Conservation (phyloP, 2,888 invertebrate genomes). For the Eucriotettix oculatus region DNA sequence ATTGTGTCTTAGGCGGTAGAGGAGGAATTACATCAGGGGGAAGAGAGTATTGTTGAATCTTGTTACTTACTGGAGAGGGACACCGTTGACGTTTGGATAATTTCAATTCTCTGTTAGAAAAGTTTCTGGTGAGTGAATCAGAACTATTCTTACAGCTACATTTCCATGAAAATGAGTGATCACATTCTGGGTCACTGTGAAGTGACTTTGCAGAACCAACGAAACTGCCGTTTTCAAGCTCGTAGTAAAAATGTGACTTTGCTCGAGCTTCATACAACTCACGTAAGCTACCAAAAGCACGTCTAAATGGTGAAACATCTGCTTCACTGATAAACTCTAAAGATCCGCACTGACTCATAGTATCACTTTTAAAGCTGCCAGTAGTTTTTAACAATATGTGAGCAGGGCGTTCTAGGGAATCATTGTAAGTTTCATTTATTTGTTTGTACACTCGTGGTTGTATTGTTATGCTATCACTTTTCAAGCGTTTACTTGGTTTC, state of each 20-base stretch:
- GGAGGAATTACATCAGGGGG: constrained; percentile 44
- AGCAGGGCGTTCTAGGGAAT: constrained; percentile 35
- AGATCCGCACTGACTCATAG: constrained; percentile 1
- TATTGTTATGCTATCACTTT: constrained; percentile 10
- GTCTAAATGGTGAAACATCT: constrained; percentile 11
- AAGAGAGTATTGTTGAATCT: constrained; percentile 17
- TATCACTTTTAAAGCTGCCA: constrained; percentile 48
- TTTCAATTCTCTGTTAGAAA: constrained; percentile 46
- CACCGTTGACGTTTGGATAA: constrained; percentile 58
- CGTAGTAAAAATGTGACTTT: background rate
- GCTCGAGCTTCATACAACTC: constrained; percentile 53
- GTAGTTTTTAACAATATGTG: constrained; percentile 49
- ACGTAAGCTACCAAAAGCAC: constrained; percentile 49
- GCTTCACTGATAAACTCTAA: background rate
- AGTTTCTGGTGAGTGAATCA: background rate
- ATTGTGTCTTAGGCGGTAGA: constrained; percentile 2
- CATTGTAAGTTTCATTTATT: constrained; percentile 21
- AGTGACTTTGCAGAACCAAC: background rate
- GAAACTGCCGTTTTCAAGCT: background rate
- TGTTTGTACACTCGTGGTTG: constrained; percentile 1
- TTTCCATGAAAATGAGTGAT: background rate
- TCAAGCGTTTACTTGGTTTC: constrained; percentile 43
- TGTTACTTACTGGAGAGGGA: constrained; percentile 28
- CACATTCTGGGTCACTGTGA: background rate
- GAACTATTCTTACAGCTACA: background rate